Evolutionary conservation across 2,888 invertebrate species (phyloP).

Genomic region (Pardosa pseudoannulata): DNA sequence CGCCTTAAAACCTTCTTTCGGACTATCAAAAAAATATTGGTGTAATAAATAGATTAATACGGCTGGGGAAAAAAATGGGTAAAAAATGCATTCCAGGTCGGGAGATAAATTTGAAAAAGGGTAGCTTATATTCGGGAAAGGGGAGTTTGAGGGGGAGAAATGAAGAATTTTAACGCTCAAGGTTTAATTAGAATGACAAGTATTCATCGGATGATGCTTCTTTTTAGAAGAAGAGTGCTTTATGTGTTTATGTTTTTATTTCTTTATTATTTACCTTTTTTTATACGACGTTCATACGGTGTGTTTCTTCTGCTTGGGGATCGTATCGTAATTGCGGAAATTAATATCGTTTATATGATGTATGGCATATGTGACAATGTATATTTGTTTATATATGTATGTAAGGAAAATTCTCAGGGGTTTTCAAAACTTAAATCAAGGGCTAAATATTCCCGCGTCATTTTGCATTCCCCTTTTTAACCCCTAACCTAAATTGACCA

Average conservation of each 20-base stretch:
- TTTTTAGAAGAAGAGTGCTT: constrained; percentile 11
- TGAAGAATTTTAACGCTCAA: constrained; percentile 1
- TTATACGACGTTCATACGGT: neutral
- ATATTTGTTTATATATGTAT: too few species aligned
- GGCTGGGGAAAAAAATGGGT: neutral
- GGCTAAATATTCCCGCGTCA: too few species aligned
- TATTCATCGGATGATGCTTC: constrained; percentile 23
- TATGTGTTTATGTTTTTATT: neutral
- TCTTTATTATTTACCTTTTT: neutral
- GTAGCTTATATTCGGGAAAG: neutral
- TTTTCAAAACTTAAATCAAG: too few species aligned
- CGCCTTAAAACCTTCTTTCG: constrained; percentile 16
- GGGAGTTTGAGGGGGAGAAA: neutral
- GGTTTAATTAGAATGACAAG: constrained; percentile 45
- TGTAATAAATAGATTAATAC: constrained; percentile 28
- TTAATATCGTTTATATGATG: too few species aligned
- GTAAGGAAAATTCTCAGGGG: too few species aligned
- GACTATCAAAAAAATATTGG: constrained; percentile 8
- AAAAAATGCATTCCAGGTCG: constrained; percentile 10
- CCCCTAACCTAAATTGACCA: too few species aligned
- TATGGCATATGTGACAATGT: too few species aligned
- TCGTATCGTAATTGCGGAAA: too few species aligned
- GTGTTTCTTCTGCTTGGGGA: neutral
- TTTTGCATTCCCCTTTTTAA: too few species aligned
- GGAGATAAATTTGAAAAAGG: neutral